These are phyloP conservation scores for Ochotona princeps DNA, from an alignment of 2,113 vertebrate genomes.

Conservation along the genomic window DNA sequence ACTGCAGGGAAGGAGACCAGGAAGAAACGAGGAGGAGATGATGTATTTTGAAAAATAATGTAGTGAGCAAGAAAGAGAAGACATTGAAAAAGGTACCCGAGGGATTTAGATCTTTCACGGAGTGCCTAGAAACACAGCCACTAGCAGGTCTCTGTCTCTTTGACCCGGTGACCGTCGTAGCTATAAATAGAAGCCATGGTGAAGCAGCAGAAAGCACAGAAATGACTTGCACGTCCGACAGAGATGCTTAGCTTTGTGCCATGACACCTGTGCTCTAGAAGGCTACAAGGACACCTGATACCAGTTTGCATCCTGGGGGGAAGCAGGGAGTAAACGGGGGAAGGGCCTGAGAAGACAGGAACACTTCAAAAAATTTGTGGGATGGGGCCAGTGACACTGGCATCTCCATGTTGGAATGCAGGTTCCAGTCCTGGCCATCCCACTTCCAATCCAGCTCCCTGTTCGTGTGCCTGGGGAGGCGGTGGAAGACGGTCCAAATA, in stretches of 20 bases:
- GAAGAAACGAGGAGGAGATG: neutral
- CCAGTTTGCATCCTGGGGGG: neutral
- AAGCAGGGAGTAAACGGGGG: neutral
- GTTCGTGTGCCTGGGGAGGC: too few species aligned
- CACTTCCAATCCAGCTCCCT: too few species aligned
- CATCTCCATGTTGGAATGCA: too few species aligned
- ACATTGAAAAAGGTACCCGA: constrained; percentile 33
- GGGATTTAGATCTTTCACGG: constrained; percentile 10
- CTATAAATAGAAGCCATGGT: constrained; percentile 76
- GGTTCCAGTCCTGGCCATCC: too few species aligned
- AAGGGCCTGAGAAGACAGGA: neutral
- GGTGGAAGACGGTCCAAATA: too few species aligned
- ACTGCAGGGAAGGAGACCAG: constrained; percentile 68
- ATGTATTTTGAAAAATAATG: constrained; percentile 56
- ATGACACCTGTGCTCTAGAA: neutral
- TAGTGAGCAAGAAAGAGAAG: constrained; percentile 20
- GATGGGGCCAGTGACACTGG: too few species aligned
- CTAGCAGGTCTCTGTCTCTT: constrained; percentile 5
- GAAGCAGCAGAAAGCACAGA: constrained; percentile 59
- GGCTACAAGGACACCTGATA: neutral
- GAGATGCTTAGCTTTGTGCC: constrained; percentile 11
- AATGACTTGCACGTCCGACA: neutral
- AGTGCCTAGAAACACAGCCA: neutral
- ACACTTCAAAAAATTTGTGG: too few species aligned
- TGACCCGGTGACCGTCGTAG: constrained; percentile 50